A percentile compares a stretch with the other conserved stretches of the same genome.
Evolutionary conservation across 2,888 invertebrate species (phyloP).

Genomic region (Gastracanthus pulcherrimus): DNA sequence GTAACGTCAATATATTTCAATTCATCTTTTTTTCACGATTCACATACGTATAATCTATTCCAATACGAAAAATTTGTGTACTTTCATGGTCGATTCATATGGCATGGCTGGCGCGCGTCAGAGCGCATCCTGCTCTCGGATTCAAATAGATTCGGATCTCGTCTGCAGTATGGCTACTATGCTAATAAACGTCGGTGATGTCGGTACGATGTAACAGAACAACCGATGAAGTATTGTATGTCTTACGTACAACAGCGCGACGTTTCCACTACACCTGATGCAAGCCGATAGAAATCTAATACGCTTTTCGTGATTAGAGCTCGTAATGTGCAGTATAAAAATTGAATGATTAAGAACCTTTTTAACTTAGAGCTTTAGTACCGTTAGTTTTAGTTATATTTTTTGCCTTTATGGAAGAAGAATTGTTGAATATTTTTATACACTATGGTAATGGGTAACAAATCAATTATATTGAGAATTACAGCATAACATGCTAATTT

Average conservation of each 20-base stretch:
- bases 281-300: not conserved
- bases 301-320: not conserved
- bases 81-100: not conserved
- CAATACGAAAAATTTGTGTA: too few relatives aligned
- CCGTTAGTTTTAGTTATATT: not conserved
- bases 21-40: not conserved
- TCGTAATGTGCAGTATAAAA: not conserved
- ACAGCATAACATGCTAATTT: too few relatives aligned
- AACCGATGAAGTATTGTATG: not conserved
- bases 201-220: not conserved
- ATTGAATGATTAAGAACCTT: too few relatives aligned
- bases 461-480: too few relatives aligned
- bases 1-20: not conserved
- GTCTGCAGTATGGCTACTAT: not conserved
- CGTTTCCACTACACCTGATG: not conserved
- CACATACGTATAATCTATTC: not conserved
- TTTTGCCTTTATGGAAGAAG: not conserved
- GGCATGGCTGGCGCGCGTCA: not conserved
- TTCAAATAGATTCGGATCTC: slow-evolving; percentile 7
- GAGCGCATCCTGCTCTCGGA: not conserved
- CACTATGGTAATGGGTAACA: too few relatives aligned
- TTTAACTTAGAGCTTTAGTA: too few relatives aligned
- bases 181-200: not conserved
- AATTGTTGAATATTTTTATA: too few relatives aligned
- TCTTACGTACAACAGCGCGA: too few relatives aligned